Base-by-base conservation (phyloP, 2,888 invertebrate species). In the Drosophila ochracea region DNA sequence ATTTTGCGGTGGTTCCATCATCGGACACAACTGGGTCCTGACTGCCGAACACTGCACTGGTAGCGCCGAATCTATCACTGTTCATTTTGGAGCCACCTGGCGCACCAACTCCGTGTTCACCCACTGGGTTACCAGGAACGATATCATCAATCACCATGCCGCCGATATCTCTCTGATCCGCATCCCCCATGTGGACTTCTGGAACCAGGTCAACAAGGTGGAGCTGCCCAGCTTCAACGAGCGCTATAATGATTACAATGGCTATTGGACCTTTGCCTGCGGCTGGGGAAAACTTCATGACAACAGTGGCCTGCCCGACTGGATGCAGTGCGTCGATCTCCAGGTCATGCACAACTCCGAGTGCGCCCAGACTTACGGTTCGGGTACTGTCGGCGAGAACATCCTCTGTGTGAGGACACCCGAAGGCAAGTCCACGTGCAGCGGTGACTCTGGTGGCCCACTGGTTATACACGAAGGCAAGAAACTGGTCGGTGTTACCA, bases 391-490 rank as follows among this genome's bases (percentile, higher is more conserved):
- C n/a, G 6, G 52, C 43, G 54, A 76, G 13, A 80, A 82, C 49
- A 85, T 83, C 33, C 61, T 92, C 54, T 92, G 92, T 52, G 84
- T 84, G 10, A 62, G 79, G 25, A 88, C 87, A 3, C 61, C 78
- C 60, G 69, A 70, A 0, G 84, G 83, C 35, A 82, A 71, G 30
- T 84, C 91, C 13, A 85, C 88, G 4, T 92, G 92, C 73, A 74
- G 81, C 3, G 91, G 92, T 2, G 92, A 92, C 66, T 92, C 91
- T 37, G 92, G 92, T 21, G 92, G 91, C 25, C 92, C 92, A 25
- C 71, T 92, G 79, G 90, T 89, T 5, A 68, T 80, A 33, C 78
- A 82, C 35, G 68, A 81, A 4, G 73, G 68, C 39, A 43, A 25
- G 35, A 72, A 82, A n/a, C 77, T 91, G 54, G 61, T 92, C 53